Evolutionary conservation across 2,797 vertebrate species (phyloP).

Genomic region (Pyrocephalus nanus): DNA sequence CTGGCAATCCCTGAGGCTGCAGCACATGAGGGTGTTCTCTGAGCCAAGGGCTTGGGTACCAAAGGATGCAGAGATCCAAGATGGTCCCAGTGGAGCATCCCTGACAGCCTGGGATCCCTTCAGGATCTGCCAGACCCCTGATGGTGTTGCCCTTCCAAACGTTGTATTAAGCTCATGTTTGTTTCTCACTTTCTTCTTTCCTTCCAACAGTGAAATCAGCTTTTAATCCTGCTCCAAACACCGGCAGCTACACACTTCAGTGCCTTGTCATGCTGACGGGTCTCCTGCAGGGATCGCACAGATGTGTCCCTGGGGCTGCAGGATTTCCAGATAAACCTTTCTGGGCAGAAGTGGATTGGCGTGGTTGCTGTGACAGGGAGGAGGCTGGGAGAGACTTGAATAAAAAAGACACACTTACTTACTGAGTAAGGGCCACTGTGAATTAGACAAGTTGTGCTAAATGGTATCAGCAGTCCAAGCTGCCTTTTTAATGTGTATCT

Average conservation of each 20-base stretch:
- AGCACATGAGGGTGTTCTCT: not conserved
- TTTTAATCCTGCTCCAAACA: not conserved
- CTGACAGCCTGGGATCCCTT: not conserved
- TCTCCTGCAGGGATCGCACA: not conserved
- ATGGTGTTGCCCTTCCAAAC: not conserved
- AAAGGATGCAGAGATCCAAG: fast-evolving
- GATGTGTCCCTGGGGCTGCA: not conserved
- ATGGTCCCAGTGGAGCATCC: not conserved
- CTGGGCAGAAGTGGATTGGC: not conserved
- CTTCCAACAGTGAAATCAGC: not conserved
- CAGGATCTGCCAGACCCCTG: not conserved
- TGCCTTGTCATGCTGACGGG: not conserved
- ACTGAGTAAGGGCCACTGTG: not conserved
- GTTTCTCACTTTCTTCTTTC: not conserved
- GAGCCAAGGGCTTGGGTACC: not conserved
- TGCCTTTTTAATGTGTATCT: not conserved
- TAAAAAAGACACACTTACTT: not conserved
- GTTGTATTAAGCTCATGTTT: not conserved
- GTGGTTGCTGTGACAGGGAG: fast-evolving
- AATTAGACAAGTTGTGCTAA: not conserved
- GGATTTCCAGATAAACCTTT: not conserved
- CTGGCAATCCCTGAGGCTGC: not conserved
- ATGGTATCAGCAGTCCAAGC: fast-evolving
- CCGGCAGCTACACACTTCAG: not conserved
- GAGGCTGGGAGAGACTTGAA: not conserved